Percentiles rank a stretch among this genome's conserved stretches.
These are phyloP conservation scores for Aselliscus stoliczkanus DNA, from an alignment of 2,797 vertebrate species.

Conservation along the genomic window DNA sequence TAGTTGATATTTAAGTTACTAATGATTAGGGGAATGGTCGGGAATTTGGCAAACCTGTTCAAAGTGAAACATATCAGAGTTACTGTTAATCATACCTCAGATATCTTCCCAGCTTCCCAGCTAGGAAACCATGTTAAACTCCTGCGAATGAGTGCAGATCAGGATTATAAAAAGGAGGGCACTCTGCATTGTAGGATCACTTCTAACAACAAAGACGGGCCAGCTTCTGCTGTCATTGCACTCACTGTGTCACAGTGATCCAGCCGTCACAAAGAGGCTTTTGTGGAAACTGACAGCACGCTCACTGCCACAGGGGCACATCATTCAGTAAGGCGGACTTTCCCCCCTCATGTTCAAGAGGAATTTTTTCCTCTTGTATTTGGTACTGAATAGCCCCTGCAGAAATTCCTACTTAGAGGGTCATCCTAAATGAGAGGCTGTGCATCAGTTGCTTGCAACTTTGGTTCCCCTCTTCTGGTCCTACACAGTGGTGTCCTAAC, in stretches of 20 bases:
- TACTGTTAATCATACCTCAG: background rate
- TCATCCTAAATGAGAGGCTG: fast-evolving
- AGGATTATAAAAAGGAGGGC: background rate
- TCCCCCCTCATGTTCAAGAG: background rate
- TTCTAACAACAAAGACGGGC: background rate
- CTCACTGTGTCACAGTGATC: background rate
- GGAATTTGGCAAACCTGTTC: background rate
- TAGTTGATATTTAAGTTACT: background rate
- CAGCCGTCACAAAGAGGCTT: background rate
- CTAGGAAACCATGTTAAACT: fast-evolving
- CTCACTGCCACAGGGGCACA: background rate
- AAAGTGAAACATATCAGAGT: background rate
- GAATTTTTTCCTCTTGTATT: background rate
- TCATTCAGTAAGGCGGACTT: background rate
- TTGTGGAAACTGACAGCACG: background rate
- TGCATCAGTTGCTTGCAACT: fast-evolving
- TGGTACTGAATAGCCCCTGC: background rate
- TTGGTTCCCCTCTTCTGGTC: fast-evolving
- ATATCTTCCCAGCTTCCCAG: fast-evolving
- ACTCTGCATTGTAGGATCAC: fast-evolving
- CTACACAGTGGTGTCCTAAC: fast-evolving
- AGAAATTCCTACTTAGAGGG: background rate
- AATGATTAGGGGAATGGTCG: too few species aligned
- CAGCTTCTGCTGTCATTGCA: background rate
- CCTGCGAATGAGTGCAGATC: fast-evolving